phyloP scores from a whole-genome alignment of 2,797 vertebrate genomes.

The Sebastes nivosus region DNA sequence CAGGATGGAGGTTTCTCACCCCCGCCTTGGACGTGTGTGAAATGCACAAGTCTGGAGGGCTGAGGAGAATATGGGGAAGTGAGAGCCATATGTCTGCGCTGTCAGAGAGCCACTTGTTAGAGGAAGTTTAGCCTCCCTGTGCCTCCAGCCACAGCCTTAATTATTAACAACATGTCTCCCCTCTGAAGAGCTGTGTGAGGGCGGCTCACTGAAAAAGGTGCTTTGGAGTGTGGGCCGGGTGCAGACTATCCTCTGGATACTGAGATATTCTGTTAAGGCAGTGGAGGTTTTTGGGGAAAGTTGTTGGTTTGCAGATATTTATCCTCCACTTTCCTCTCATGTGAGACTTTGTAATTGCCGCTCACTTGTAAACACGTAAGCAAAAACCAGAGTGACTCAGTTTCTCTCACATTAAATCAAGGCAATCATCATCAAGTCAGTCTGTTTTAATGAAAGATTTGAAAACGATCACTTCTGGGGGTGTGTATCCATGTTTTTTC shows the following conservation, averaged over 20 bases:
- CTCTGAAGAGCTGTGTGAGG: conserved; percentile 74
- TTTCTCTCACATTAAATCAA: conserved; percentile 48
- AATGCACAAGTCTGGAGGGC: conserved; percentile 75
- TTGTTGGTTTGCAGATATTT: conserved; percentile 27
- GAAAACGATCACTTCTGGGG: conserved; percentile 24
- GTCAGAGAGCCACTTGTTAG: conserved; percentile 83
- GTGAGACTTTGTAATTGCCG: conserved; percentile 44
- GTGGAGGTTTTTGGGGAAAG: conserved; percentile 18
- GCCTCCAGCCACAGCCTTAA: conserved; percentile 83
- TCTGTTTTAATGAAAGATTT: conserved; percentile 30
- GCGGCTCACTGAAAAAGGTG: conserved; percentile 67
- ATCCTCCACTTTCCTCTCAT: conserved; percentile 10
- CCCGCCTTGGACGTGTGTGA: conserved; percentile 71
- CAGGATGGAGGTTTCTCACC: conserved; percentile 71
- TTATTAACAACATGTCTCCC: conserved; percentile 83
- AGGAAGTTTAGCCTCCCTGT: conserved; percentile 84
- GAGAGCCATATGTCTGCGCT: conserved; percentile 79
- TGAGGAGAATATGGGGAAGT: conserved; percentile 68
- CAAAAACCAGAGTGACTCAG: conserved; percentile 39
- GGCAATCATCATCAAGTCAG: conserved; percentile 52
- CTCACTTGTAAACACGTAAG: conserved; percentile 54
- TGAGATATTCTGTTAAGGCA: conserved; percentile 34
- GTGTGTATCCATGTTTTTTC: conserved; percentile 15
- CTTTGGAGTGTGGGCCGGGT: conserved; percentile 64
- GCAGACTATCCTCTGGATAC: conserved; percentile 52